Conservation (phyloP, 2,888 invertebrate species). For the Merodon equestris region DNA sequence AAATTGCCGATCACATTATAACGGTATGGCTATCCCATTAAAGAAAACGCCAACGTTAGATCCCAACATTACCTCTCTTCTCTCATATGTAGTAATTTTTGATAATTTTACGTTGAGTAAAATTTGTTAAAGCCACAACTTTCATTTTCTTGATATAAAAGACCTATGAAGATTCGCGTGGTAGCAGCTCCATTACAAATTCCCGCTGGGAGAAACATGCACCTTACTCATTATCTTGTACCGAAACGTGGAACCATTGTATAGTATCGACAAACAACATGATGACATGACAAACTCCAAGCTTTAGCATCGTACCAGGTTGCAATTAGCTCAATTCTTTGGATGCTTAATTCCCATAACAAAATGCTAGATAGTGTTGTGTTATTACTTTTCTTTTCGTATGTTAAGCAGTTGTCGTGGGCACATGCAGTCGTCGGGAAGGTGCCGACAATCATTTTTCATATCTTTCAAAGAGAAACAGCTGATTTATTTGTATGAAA, state of each 20-base stretch:
- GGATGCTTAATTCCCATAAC: slow-evolving; percentile 59
- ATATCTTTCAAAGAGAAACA: slow-evolving; percentile 26
- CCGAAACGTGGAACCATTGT: slow-evolving; percentile 28
- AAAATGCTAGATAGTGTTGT: slow-evolving; percentile 13
- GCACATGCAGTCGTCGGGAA: slow-evolving; percentile 47
- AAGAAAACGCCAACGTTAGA: too few relatives aligned
- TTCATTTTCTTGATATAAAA: slow-evolving; percentile 64
- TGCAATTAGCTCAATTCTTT: slow-evolving; percentile 49
- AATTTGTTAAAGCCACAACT: slow-evolving; percentile 21
- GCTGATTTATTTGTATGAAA: slow-evolving; percentile 23
- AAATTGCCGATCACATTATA: too few relatives aligned
- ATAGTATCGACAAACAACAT: slow-evolving; percentile 25
- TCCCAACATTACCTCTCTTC: too few relatives aligned
- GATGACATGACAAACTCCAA: slow-evolving; percentile 53
- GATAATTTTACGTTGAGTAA: too few relatives aligned
- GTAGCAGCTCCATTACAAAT: slow-evolving; percentile 21
- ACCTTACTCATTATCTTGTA: not conserved
- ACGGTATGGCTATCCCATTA: too few relatives aligned
- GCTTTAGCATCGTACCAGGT: slow-evolving; percentile 13
- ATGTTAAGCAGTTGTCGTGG: not conserved
- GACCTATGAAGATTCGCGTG: slow-evolving; percentile 52
- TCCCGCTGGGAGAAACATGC: slow-evolving; percentile 13
- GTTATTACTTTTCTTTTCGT: too few relatives aligned
- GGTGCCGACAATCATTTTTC: slow-evolving; percentile 40
- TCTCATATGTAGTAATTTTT: too few relatives aligned